A percentile compares a stretch with the other conserved stretches of the same genome.
phyloP scores from a whole-genome alignment of 2,888 invertebrate genomes.

The Pammene fasciana region DNA sequence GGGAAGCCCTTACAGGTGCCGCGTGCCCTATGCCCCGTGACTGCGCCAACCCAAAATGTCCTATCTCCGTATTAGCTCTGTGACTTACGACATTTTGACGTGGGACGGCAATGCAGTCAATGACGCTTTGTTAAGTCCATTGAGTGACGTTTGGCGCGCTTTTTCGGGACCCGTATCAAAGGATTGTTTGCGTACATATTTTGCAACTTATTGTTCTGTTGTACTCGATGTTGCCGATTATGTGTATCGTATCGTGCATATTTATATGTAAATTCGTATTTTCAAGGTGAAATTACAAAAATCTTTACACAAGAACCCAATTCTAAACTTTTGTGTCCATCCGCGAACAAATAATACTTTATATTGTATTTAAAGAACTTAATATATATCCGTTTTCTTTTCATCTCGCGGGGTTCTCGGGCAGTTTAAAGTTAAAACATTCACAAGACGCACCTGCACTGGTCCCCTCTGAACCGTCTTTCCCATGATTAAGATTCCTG shows the following conservation, averaged over 20 bases:
- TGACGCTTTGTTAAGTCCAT: constrained; percentile 75
- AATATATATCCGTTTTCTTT: too few relatives aligned
- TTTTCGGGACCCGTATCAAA: constrained; percentile 63
- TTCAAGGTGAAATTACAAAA: constrained; percentile 1
- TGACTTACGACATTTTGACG: background rate
- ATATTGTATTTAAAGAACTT: too few relatives aligned
- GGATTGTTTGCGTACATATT: constrained; percentile 61
- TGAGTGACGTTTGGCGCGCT: constrained; percentile 75
- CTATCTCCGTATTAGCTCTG: background rate
- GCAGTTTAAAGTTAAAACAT: background rate
- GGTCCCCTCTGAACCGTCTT: constrained; percentile 50
- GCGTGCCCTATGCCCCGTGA: constrained; percentile 49
- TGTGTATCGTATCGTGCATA: constrained; percentile 2
- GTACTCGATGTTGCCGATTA: background rate
- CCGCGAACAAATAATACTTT: too few relatives aligned
- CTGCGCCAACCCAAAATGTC: background rate
- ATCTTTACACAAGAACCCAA: background rate
- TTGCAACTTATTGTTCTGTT: constrained; percentile 43
- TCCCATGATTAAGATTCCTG: constrained; percentile 79
- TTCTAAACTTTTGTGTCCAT: too few relatives aligned
- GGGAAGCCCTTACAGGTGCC: constrained; percentile 81
- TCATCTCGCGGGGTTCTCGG: too few relatives aligned
- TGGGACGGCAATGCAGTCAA: constrained; percentile 48
- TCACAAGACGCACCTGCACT: constrained; percentile 43
- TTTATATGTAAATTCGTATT: background rate